phyloP scores from a whole-genome alignment of 1,140 invertebrate genomes.

The Littorina saxatilis region DNA sequence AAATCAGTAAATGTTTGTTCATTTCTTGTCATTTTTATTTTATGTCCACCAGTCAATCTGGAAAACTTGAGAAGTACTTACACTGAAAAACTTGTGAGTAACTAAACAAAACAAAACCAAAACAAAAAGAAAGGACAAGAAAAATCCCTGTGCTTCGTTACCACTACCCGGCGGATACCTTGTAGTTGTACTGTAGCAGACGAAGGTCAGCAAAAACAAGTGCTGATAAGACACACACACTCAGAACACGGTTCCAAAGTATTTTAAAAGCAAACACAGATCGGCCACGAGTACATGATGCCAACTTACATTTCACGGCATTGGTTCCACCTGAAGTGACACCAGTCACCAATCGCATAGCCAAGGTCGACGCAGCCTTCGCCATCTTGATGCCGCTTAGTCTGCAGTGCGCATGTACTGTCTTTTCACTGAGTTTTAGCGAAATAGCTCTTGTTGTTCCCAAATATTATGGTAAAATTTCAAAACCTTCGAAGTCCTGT shows the following conservation, averaged over 20 bases:
- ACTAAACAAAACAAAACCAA: neutral
- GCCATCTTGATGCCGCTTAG: constrained; percentile 23
- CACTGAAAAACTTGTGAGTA: neutral
- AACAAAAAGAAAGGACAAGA: neutral
- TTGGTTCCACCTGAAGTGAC: neutral
- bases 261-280: neutral
- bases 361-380: constrained; percentile 30
- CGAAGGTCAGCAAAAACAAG: neutral
- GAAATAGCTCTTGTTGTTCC: too few relatives aligned
- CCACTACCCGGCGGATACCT: neutral
- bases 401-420: too few relatives aligned
- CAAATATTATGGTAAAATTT: too few relatives aligned
- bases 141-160: neutral
- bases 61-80: neutral
- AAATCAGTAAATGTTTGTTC: too few relatives aligned
- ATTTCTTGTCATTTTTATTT: too few relatives aligned
- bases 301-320: constrained; percentile 10
- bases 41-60: neutral
- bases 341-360: constrained; percentile 15
- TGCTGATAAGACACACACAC: neutral
- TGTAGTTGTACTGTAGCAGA: neutral
- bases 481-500: too few relatives aligned
- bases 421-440: too few relatives aligned
- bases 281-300: neutral
- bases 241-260: neutral